A percentile compares a stretch with the other conserved stretches of the same genome.
Conservation (phyloP, 2,888 invertebrate genomes). For the Mycalesis mineus region DNA sequence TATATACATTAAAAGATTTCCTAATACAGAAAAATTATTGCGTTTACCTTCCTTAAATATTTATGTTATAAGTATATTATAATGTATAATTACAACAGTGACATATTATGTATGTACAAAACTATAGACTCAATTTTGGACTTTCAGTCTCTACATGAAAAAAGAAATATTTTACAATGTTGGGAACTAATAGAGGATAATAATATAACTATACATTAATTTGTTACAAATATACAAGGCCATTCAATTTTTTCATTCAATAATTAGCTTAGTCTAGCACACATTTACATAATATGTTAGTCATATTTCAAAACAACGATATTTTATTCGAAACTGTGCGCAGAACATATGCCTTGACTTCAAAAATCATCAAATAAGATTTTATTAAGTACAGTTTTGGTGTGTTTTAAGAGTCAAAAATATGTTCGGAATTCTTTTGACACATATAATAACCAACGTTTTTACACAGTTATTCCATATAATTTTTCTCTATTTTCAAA, state of each 20-base stretch:
- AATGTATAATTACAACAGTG: constrained; percentile 70
- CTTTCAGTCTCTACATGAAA: constrained; percentile 75
- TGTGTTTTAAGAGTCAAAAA: too few relatives aligned
- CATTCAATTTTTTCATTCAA: constrained; percentile 36
- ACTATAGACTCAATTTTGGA: constrained; percentile 77
- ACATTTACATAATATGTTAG: neutral
- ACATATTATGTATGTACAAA: constrained; percentile 66
- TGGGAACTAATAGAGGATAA: constrained; percentile 48
- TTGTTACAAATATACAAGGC: constrained; percentile 68
- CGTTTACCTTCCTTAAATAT: constrained; percentile 70
- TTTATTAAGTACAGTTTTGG: too few relatives aligned
- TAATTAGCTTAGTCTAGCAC: constrained; percentile 5
- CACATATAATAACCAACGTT: too few relatives aligned
- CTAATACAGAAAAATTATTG: constrained; percentile 76
- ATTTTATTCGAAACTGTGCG: neutral
- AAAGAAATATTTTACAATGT: constrained; percentile 57
- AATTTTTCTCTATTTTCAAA: too few relatives aligned
- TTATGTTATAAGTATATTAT: constrained; percentile 59
- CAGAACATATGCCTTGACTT: neutral
- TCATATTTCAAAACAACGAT: neutral
- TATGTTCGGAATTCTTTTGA: too few relatives aligned
- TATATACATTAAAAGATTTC: constrained; percentile 61
- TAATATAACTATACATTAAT: constrained; percentile 50
- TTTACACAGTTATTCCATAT: too few relatives aligned
- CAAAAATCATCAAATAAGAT: too few relatives aligned